Percentiles rank a stretch among this genome's conserved stretches.
Conservation (phyloP, 2,113 vertebrate species). For the Noctilio leporinus region DNA sequence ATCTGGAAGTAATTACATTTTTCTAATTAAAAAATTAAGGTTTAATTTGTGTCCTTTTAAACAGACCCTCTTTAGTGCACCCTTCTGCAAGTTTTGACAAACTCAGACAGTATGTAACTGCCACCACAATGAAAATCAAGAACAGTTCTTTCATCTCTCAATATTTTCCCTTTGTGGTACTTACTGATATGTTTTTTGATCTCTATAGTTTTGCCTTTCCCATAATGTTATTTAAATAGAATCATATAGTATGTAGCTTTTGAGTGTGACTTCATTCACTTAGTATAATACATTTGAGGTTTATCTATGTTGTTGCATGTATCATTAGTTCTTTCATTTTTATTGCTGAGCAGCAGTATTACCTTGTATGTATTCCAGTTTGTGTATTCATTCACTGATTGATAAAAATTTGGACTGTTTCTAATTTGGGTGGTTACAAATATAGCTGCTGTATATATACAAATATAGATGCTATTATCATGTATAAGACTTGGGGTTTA, state of each 20-base stretch:
- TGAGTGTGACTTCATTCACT: conserved; percentile 2
- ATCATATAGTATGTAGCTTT: background rate
- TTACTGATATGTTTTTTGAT: background rate
- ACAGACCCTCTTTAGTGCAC: background rate
- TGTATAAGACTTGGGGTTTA: background rate
- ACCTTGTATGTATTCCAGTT: background rate
- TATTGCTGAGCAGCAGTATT: background rate
- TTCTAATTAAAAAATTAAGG: background rate
- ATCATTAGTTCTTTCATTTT: conserved; percentile 9
- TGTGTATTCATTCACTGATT: background rate
- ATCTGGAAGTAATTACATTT: background rate
- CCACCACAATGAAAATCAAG: background rate
- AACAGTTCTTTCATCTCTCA: background rate
- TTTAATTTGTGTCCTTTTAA: background rate
- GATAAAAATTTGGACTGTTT: background rate
- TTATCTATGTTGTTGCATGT: background rate
- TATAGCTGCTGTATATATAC: background rate
- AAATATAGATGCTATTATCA: too few relatives aligned
- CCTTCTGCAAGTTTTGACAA: background rate
- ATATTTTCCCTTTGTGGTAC: background rate
- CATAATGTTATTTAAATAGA: conserved; percentile 1
- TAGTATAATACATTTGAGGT: background rate
- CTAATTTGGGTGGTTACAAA: background rate
- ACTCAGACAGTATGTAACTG: background rate
- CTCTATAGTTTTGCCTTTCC: background rate